Conservation (phyloP, 2,113 vertebrate genomes). For the Phaethon lepturus region DNA sequence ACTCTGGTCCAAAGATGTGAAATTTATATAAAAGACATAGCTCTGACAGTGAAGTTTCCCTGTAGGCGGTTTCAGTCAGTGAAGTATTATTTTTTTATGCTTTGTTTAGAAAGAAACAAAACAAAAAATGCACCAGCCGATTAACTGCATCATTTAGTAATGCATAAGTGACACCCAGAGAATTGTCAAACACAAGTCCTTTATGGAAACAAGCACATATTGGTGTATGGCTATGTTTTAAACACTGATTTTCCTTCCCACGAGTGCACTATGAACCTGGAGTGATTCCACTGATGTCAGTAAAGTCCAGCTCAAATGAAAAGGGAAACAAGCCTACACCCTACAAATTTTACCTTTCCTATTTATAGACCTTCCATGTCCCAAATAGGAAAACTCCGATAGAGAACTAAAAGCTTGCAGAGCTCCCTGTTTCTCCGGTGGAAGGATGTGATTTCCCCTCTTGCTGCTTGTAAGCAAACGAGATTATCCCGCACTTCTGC, state of each 20-base stretch:
- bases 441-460: neutral
- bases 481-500: neutral
- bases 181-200: neutral
- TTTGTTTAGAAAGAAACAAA: conserved; percentile 54
- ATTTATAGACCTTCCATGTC: neutral
- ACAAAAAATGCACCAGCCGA: neutral
- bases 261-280: neutral
- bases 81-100: neutral
- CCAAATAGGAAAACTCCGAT: neutral
- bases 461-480: neutral
- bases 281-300: neutral
- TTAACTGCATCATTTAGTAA: conserved; percentile 43
- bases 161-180: conserved; percentile 40
- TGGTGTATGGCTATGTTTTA: neutral
- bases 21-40: neutral
- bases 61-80: neutral
- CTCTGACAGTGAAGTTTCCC: neutral
- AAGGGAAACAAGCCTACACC: neutral
- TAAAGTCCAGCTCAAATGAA: neutral
- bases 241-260: neutral
- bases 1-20: neutral
- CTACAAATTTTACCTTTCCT: neutral
- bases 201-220: conserved; percentile 42
- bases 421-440: neutral
- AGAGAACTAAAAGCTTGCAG: neutral